Percentiles rank a stretch among this genome's conserved stretches.
phyloP scores from a whole-genome alignment of 1,140 invertebrate species.

The Calliopsis andreniformis region DNA sequence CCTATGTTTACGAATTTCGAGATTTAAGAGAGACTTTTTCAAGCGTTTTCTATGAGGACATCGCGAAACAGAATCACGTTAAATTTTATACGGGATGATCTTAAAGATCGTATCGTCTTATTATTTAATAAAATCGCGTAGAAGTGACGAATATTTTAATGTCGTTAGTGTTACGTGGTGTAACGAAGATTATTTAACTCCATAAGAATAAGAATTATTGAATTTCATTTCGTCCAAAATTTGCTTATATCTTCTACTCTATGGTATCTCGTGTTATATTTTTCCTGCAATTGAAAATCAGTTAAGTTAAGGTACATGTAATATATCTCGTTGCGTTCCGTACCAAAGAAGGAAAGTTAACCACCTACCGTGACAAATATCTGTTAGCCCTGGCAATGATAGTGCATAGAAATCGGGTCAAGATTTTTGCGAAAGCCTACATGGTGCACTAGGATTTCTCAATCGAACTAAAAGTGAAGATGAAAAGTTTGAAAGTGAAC shows the following conservation, averaged over 20 bases:
- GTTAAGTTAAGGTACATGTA: no score
- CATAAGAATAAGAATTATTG: no score
- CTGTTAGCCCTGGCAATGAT: conserved; percentile 36
- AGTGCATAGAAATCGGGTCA: conserved; percentile 37
- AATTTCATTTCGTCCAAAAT: no score
- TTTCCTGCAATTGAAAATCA: no score
- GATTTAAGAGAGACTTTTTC: background rate
- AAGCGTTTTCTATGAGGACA: background rate
- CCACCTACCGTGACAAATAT: conserved; percentile 40
- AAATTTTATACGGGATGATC: background rate
- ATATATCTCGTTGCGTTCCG: background rate
- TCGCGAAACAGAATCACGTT: background rate
- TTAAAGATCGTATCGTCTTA: no score
- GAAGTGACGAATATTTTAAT: background rate
- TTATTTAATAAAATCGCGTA: background rate
- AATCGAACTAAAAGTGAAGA: background rate
- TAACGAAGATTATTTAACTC: conserved; percentile 14
- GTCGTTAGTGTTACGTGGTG: background rate
- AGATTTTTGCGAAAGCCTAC: conserved; percentile 19
- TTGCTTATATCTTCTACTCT: background rate
- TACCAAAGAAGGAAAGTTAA: conserved; percentile 30
- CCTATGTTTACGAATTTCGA: conserved; percentile 44
- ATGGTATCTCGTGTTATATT: background rate
- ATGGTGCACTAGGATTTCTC: background rate
- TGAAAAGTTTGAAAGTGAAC: background rate